Evolutionary conservation across 2,888 invertebrate species (phyloP).

Genomic region (Byasa hedistus): DNA sequence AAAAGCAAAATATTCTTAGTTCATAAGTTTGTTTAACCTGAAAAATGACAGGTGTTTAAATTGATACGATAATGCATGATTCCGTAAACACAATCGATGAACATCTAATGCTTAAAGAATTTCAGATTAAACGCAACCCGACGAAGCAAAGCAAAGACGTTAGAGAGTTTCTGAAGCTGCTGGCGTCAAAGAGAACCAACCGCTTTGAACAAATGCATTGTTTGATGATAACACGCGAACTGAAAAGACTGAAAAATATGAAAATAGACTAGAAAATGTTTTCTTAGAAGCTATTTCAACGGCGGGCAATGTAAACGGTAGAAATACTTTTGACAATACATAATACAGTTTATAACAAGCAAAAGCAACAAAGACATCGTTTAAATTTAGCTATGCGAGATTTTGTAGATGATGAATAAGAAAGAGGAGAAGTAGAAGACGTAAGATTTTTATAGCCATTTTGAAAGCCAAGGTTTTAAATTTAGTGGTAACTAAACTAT

Average conservation of each 20-base stretch:
- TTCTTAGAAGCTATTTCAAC: background rate
- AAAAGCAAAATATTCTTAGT: too few species aligned
- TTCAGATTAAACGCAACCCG: conserved; percentile 3
- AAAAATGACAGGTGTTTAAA: background rate
- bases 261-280: conserved; percentile 3
- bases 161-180: conserved; percentile 11
- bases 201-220: conserved; percentile 27
- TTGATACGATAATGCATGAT: background rate
- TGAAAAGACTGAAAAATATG: conserved; percentile 5
- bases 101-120: background rate
- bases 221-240: conserved; percentile 13
- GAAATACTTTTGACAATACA: background rate
- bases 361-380: too few species aligned
- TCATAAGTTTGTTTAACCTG: too few species aligned
- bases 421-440: too few species aligned
- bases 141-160: conserved; percentile 2
- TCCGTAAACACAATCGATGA: background rate
- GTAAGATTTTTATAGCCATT: too few species aligned
- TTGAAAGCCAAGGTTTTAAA: too few species aligned
- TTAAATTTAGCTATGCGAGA: too few species aligned
- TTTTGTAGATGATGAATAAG: too few species aligned
- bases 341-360: too few species aligned
- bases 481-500: background rate
- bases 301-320: background rate
- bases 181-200: conserved; percentile 25